A percentile compares a stretch with the other conserved stretches of the same genome.
Conservation (phyloP, 2,888 invertebrate genomes). For the Atherix ibis region DNA sequence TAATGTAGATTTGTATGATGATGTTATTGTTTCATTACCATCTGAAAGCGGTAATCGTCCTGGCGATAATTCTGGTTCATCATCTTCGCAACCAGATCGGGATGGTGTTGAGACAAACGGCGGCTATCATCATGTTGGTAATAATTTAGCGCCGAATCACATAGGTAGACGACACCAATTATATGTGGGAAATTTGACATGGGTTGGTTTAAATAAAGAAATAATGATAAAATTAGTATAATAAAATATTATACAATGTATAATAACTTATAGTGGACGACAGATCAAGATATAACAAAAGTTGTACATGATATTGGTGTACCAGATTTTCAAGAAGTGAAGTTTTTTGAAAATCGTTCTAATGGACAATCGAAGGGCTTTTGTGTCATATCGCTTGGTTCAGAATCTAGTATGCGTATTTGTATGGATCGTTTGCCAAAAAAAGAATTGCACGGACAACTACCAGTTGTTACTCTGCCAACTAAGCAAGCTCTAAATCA, state of each 20-base stretch:
- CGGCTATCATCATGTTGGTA: slow-evolving; percentile 53
- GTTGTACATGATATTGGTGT: slow-evolving; percentile 79
- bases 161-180: slow-evolving; percentile 71
- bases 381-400: slow-evolving; percentile 87
- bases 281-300: slow-evolving; percentile 89
- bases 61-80: slow-evolving; percentile 41
- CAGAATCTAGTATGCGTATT: slow-evolving; percentile 74
- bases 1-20: slow-evolving; percentile 88
- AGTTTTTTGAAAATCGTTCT: slow-evolving; percentile 97
- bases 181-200: slow-evolving; percentile 96
- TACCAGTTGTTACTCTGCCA: slow-evolving; percentile 85
- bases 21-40: slow-evolving; percentile 75
- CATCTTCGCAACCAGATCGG: slow-evolving; percentile 39
- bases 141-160: slow-evolving; percentile 50
- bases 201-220: slow-evolving; percentile 52
- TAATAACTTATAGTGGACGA: slow-evolving; percentile 92
- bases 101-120: slow-evolving; percentile 55
- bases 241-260: no score
- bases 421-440: slow-evolving; percentile 90
- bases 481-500: slow-evolving; percentile 76
- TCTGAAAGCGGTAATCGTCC: slow-evolving; percentile 34
- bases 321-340: slow-evolving; percentile 89
- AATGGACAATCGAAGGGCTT: slow-evolving; percentile 99
- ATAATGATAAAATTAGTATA: no score
- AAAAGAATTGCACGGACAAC: slow-evolving; percentile 90